Base-by-base conservation (phyloP, 2,113 vertebrate genomes). In the Mormyrus lacerda region DNA sequence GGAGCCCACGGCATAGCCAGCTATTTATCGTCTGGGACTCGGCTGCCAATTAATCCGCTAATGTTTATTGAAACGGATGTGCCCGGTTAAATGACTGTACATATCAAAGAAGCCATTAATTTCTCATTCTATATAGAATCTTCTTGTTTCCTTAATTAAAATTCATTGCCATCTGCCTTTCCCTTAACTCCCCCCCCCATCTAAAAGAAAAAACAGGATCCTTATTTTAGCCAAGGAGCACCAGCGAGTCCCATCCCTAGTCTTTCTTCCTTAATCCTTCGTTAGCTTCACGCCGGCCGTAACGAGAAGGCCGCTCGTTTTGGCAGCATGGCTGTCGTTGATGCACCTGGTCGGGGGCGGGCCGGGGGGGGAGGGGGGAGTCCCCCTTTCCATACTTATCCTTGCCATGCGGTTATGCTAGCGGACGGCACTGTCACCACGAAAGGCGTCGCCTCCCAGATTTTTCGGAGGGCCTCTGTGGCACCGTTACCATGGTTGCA, bases 51-150 rank as follows among this genome's bases (percentile, higher is more conserved):
- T 95, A 95, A 94, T 96, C 92, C 93, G 93, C 93, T 95, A 95
- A 95, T 84, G 61, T 96, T 96, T 95, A 95, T 94, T 94, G 94
- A 95, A 95, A 95, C 94, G 94, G 94, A 95, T 95, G 95, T 93
- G 95, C 95, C 93, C 91, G 93, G 91, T 92, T 92, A 95, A 96
- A 95, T 96, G 95, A 95, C 90, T 94, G 92, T 92, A 91, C 91
- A 85, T 93, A 94, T 96, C 95, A 96, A 96, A 95, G 94, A 95
- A 94, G 91, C 91, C 89, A 93, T 91, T 76, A 90, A 93, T 94
- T 93, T n/a, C 91, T 69, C 83, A 51, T 93, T 95, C 94, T 92
- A 92, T 93, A 92, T 90, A 90, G 94, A 93, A 93, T 93, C 91
- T 9, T 17, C 94, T 96, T 94, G 96, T 96, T 95, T 94, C 89